Evolutionary conservation across 2,888 invertebrate genomes (phyloP), one percentile per base, ranked within the genome.

Genomic region (Mythimna loreyi): DNA sequence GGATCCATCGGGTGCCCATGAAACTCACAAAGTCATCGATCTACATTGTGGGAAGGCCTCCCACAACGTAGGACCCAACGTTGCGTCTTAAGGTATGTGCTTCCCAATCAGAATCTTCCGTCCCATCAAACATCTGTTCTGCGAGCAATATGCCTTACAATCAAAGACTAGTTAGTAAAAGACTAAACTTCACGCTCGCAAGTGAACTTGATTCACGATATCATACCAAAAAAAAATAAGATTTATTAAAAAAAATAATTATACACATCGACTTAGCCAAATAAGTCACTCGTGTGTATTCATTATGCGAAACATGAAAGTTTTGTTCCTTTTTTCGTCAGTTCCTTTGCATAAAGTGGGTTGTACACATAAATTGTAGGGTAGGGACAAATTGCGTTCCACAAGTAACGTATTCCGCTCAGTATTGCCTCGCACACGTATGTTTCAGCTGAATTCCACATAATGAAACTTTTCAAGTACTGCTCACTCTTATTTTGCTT

Each of bases 321-420:
- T 87, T 89, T 86, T 85, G 82, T 85, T 87, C 85, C 82, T 89
- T 91, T 91, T 91, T 89, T 77, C 86, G 89, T 86, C 89, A 88
- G 84, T 89, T 90, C 86, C 89, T 89, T 90, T 89, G 89, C 90
- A 91, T 92, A 91, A 92, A 92, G 89, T 89, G 88, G 91, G 90
- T 87, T 90, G 89, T 89, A 89, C 87, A 91, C 92, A 93, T 93
- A 94, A 93, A 94, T 93, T 93, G 91, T 90, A 88, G 91, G 92
- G 91, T 88, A 83, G 90, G 91, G 90, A 92, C 93, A 92, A 94
- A 94, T 94, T 93, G 91, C 92, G 92, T 91, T 90, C 89, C 90
- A 78, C 81, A 80, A 83, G 92, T 91, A 92, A 92, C 90, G 91
- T 92, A 92, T 93, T 92, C 90, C 86, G 87, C 87, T 87, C 88